phyloP scores from a whole-genome alignment of 35 echinoderm and acorn worm genomes.

The Diadema setosum region DNA sequence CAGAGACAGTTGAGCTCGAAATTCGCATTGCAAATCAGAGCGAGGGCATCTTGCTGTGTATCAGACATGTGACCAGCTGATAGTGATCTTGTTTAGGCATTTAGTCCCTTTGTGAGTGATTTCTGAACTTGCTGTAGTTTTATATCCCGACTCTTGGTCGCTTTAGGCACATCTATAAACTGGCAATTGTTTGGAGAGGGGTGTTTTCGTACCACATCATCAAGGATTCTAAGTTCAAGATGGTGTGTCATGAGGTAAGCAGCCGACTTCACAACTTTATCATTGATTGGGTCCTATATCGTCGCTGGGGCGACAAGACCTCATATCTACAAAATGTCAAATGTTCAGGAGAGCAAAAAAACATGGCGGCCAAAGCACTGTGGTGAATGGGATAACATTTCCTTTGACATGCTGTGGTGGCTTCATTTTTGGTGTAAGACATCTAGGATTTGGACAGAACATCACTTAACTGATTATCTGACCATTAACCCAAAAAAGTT shows the following conservation, averaged over 20 bases:
- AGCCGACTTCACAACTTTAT: background rate
- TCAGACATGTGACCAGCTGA: background rate
- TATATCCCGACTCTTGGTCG: background rate
- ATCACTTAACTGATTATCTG: no score
- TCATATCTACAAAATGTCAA: no score
- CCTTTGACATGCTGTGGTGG: no score
- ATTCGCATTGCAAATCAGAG: background rate
- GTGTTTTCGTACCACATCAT: background rate
- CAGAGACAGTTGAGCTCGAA: background rate
- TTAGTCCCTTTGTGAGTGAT: background rate
- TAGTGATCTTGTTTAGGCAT: background rate
- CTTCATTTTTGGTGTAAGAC: no score
- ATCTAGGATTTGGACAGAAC: no score
- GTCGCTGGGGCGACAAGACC: no score
- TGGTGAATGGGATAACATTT: no score
- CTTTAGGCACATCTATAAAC: conserved; percentile 12
- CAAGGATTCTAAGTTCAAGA: background rate
- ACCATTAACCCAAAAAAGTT: no score
- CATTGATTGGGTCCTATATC: no score
- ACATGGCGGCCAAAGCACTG: no score
- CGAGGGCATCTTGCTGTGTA: background rate
- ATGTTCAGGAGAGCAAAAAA: no score
- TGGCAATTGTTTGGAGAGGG: conserved; percentile 3
- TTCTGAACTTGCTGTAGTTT: background rate
- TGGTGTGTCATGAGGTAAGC: background rate